phyloP scores from a whole-genome alignment of 2,888 invertebrate species.

The Ecdyonurus torrentis region DNA sequence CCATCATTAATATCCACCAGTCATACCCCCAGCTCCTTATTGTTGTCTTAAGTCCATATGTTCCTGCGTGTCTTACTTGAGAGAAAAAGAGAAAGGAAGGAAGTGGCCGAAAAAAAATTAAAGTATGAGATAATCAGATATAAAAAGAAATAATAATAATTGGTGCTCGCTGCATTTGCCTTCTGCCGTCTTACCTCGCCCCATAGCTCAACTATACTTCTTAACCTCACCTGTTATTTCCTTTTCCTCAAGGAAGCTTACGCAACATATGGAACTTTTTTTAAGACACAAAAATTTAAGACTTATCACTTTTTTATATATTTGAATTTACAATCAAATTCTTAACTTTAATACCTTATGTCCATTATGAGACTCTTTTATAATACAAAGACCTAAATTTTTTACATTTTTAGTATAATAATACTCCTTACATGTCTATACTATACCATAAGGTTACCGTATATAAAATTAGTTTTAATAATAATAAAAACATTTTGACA shows the following conservation, averaged over 20 bases:
- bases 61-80: neutral
- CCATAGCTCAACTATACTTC: neutral
- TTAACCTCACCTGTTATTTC: neutral
- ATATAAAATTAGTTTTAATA: neutral
- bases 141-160: neutral
- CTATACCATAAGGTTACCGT: neutral
- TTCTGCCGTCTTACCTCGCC: neutral
- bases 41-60: neutral
- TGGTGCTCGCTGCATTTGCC: neutral
- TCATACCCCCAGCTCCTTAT: too few species aligned
- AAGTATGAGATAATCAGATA: neutral
- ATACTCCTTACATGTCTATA: too few species aligned
- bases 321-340: too few species aligned
- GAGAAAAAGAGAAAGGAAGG: neutral
- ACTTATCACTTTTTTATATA: too few species aligned
- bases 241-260: neutral
- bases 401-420: too few species aligned
- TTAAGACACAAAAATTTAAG: too few species aligned
- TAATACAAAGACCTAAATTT: too few species aligned
- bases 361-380: too few species aligned
- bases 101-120: neutral
- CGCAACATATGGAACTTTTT: neutral
- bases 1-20: too few species aligned
- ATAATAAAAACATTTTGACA: neutral
- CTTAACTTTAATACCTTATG: too few species aligned